phyloP scores from a whole-genome alignment of 2,888 invertebrate genomes.

The Tetragonula carbonaria region DNA sequence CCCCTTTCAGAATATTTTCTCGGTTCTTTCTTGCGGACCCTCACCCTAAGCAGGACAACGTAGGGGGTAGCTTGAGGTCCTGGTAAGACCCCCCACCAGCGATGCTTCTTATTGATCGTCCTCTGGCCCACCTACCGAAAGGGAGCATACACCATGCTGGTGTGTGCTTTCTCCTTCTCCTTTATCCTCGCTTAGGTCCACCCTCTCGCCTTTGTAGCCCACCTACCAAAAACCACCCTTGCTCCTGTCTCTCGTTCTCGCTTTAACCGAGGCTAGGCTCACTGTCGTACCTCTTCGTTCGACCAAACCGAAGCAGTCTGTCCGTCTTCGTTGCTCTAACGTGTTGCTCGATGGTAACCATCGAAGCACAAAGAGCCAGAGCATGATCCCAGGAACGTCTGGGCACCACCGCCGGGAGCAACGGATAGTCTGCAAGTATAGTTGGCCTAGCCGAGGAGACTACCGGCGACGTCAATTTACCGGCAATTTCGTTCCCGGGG shows the following conservation, averaged over 20 bases:
- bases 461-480: slow-evolving; percentile 70
- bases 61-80: slow-evolving; percentile 81
- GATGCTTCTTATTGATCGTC: slow-evolving; percentile 83
- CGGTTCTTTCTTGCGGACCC: slow-evolving; percentile 82
- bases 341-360: slow-evolving; percentile 69
- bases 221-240: slow-evolving; percentile 80
- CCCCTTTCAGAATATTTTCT: slow-evolving; percentile 82
- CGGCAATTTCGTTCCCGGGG: slow-evolving; percentile 74
- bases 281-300: slow-evolving; percentile 35
- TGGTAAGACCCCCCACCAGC: slow-evolving; percentile 83
- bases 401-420: slow-evolving; percentile 53
- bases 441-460: slow-evolving; percentile 63
- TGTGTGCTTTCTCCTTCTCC: slow-evolving; percentile 78
- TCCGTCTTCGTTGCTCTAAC: slow-evolving; percentile 41
- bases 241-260: slow-evolving; percentile 56
- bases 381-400: slow-evolving; percentile 68
- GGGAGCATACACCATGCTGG: slow-evolving; percentile 70
- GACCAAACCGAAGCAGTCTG: slow-evolving; percentile 35
- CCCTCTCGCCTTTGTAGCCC: slow-evolving; percentile 80
- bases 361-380: slow-evolving; percentile 68
- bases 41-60: slow-evolving; percentile 79
- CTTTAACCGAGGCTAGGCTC: slow-evolving; percentile 39
- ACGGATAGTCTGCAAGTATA: slow-evolving; percentile 70
- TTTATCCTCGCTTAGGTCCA: slow-evolving; percentile 81
- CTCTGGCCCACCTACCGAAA: slow-evolving; percentile 79